Evolutionary conservation across 2,888 invertebrate genomes (phyloP).

Genomic region (Suillia variegata): DNA sequence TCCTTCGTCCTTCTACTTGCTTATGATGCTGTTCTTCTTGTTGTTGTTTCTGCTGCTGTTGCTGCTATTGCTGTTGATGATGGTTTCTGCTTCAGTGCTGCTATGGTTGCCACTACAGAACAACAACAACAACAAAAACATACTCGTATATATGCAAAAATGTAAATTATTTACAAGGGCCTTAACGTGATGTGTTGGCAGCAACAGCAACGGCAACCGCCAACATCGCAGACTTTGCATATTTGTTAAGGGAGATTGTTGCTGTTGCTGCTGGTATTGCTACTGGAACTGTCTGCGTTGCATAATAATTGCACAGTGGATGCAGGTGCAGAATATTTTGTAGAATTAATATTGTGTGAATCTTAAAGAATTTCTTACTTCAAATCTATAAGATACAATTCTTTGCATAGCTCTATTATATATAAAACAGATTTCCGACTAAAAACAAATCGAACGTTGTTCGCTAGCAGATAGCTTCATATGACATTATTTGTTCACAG

Average conservation of each 20-base stretch:
- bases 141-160: too few species aligned
- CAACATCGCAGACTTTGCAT: neutral
- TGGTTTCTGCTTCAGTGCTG: slow-evolving; percentile 35
- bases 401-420: too few species aligned
- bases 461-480: too few species aligned
- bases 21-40: slow-evolving; percentile 20
- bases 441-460: too few species aligned
- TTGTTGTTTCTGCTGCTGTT: slow-evolving; percentile 33
- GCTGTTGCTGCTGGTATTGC: neutral
- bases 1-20: slow-evolving; percentile 13
- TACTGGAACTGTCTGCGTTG: neutral
- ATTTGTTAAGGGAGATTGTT: neutral
- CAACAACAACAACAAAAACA: too few species aligned
- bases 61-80: slow-evolving; percentile 23
- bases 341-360: neutral
- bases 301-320: slow-evolving; percentile 18
- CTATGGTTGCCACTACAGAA: slow-evolving; percentile 23
- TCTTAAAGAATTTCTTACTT: neutral
- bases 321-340: neutral
- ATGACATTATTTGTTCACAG: too few species aligned
- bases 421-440: too few species aligned
- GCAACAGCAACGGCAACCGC: too few species aligned
- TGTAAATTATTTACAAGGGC: slow-evolving; percentile 43
- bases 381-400: too few species aligned
- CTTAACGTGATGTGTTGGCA: slow-evolving; percentile 20